A percentile compares a stretch with the other conserved stretches of the same genome.
Evolutionary conservation across 2,113 vertebrate species (phyloP).

Genomic region (Callithrix jacchus): DNA sequence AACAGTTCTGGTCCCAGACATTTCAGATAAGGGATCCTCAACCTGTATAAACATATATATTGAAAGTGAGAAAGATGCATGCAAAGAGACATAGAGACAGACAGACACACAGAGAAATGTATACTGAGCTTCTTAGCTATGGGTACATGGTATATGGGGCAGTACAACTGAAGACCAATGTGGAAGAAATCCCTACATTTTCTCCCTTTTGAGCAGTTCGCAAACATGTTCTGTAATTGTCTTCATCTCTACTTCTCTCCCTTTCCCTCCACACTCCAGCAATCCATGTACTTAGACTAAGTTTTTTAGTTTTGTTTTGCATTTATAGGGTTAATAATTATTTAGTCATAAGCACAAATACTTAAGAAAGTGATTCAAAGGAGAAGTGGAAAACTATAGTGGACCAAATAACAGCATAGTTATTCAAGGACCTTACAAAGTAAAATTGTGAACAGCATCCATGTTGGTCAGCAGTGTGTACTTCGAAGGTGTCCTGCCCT

Average conservation of each 20-base stretch:
- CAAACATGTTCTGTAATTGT: not conserved
- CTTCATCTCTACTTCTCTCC: not conserved
- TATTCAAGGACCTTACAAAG: not conserved
- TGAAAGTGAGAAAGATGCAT: not conserved
- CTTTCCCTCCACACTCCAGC: not conserved
- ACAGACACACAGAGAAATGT: not conserved
- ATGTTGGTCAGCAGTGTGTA: not conserved
- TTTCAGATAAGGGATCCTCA: not conserved
- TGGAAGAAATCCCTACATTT: not conserved
- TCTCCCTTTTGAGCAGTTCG: not conserved
- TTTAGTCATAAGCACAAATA: not conserved
- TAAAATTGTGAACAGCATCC: not conserved
- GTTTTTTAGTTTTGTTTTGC: not conserved
- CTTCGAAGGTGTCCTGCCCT: not conserved
- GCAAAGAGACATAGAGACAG: not conserved
- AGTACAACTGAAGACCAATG: not conserved
- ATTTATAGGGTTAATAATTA: not conserved
- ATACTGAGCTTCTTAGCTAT: not conserved
- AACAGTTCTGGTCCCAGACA: not conserved
- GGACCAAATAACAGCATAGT: not conserved
- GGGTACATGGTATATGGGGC: accelerated
- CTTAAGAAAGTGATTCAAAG: not conserved
- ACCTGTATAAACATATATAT: not conserved
- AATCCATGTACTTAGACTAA: not conserved
- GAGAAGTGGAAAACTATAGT: not conserved